Percentiles rank a stretch among this genome's conserved stretches.
Conservation (phyloP, 2,113 vertebrate genomes). For the Apaloderma vittatum region DNA sequence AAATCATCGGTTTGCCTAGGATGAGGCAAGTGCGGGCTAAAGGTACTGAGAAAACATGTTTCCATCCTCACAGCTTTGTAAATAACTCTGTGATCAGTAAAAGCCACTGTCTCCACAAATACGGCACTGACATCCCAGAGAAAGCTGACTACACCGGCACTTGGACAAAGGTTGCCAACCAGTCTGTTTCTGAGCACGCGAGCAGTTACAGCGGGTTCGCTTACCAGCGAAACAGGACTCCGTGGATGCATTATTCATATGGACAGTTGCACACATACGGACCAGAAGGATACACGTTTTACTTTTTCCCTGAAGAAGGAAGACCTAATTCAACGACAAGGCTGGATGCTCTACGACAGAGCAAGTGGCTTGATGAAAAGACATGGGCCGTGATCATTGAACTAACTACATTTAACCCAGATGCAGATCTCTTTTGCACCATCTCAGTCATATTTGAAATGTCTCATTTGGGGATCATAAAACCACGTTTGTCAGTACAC, state of each 20-base stretch:
- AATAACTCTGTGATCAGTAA: background rate
- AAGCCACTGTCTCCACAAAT: conserved; percentile 62
- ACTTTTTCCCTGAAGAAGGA: conserved; percentile 67
- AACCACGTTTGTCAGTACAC: conserved; percentile 38
- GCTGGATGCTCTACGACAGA: conserved; percentile 42
- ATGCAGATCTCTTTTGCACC: conserved; percentile 65
- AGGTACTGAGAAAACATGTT: conserved; percentile 1
- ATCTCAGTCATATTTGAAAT: conserved; percentile 72
- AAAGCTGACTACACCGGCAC: background rate
- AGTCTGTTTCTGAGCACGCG: background rate
- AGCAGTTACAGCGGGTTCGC: conserved; percentile 49
- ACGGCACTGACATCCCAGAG: conserved; percentile 39
- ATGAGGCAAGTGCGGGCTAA: conserved; percentile 75
- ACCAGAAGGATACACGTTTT: conserved; percentile 67
- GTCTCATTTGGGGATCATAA: conserved; percentile 57
- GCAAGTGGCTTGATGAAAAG: conserved; percentile 74
- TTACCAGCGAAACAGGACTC: conserved; percentile 13
- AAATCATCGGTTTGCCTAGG: conserved; percentile 73
- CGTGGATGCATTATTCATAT: conserved; percentile 46
- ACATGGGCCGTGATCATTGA: conserved; percentile 77
- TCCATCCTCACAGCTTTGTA: background rate
- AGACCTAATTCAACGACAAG: conserved; percentile 46
- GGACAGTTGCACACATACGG: conserved; percentile 60
- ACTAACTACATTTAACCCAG: conserved; percentile 63
- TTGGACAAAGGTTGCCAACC: conserved; percentile 41